Base-by-base conservation (phyloP, 2,888 invertebrate species). In the Coleophora deauratella region DNA sequence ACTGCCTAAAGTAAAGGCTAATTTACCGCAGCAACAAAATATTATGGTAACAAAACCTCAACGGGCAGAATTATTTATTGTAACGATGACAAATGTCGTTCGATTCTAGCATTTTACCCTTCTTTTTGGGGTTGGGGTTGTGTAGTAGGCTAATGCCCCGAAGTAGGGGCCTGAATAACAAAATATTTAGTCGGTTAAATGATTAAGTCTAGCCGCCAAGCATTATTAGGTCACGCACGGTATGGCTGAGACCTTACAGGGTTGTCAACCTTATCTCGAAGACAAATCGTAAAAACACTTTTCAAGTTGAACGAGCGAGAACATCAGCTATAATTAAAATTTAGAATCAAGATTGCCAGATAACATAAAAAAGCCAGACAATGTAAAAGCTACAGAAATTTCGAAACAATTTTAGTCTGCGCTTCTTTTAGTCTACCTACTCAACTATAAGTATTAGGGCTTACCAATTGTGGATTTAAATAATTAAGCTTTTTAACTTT, bases 171-270 rank as follows among this genome's bases (percentile, higher is more conserved):
- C 55, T 52, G 48, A 57, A 61, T 57, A 52, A 54, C 50, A 57
- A 55, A 53, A 9, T 51, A 47, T 51, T 41, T 46, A 40, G 44
- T 47, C 57, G 51, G 59, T 59, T 56, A 54, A 59, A 60, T 52
- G 54, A 59, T 55, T 52, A 42, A 50, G 54, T 47, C 50, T 45
- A 54, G 44, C 55, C n/a, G n/a, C n/a, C n/a, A n/a, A n/a, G n/a
- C n/a, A n/a, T n/a, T n/a, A 47, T 45, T 42, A 42, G 44, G 39
- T 41, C 44, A 45, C 46, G 42, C 46, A 55, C 59, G 64, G 66
- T 69, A 68, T 63, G 62, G 57, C 62, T 57, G 41, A 3, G 21
- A 21, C 21, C 21, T 4, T 21, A 21, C 21, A 21, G 21, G 21
- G 21, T 21, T 21, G 21, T 21, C 21, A 21, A n/a, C n/a, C n/a